A percentile compares a stretch with the other conserved stretches of the same genome.
Conservation (phyloP, 2,797 vertebrate species). For the Lithobates pipiens region DNA sequence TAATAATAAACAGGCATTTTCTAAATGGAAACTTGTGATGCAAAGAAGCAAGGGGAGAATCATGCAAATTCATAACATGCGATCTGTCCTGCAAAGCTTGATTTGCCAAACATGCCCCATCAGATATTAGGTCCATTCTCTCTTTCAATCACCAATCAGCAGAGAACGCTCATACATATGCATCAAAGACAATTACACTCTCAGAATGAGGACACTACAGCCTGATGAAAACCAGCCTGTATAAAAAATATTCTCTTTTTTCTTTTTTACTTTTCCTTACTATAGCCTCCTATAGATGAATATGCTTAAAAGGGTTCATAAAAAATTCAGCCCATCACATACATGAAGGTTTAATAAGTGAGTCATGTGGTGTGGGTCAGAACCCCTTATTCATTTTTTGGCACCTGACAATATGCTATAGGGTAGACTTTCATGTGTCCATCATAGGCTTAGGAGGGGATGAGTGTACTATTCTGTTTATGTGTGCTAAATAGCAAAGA, state of each 20-base stretch:
- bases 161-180: conserved; percentile 61
- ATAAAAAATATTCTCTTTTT: conserved; percentile 39
- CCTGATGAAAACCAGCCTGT: conserved; percentile 23
- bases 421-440: neutral
- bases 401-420: neutral
- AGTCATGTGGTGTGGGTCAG: neutral
- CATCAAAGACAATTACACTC: conserved; percentile 51
- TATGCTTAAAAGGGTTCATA: neutral
- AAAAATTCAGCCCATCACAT: neutral
- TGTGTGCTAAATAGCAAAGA: no score
- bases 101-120: conserved; percentile 26
- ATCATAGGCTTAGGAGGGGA: neutral
- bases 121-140: conserved; percentile 58
- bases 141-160: conserved; percentile 61
- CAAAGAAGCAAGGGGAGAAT: neutral
- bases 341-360: neutral
- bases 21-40: conserved; percentile 15
- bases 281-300: neutral
- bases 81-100: conserved; percentile 8
- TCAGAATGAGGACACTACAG: conserved; percentile 39
- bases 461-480: no score
- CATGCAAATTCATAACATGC: neutral
- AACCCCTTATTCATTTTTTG: neutral
- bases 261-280: conserved; percentile 6
- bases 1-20: conserved; percentile 52